Conservation (phyloP, 2,113 vertebrate genomes). For the human (Homo sapiens) region GRCh38 chr1:213405001-213405500, state of each 20-base stretch:
- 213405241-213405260: background rate
- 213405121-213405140: conserved; percentile 47
- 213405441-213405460: conserved; percentile 46
- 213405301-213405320: background rate
- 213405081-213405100: conserved; percentile 37
- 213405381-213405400: conserved; percentile 43
- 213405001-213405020: conserved; percentile 52
- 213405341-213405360: conserved; percentile 56
- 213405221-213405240: background rate
- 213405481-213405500: background rate
- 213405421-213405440: conserved; percentile 54
- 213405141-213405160: background rate
- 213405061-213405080: background rate
- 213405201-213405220: background rate
- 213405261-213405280: background rate
- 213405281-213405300: background rate
- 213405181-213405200: background rate
- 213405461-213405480: conserved; percentile 62
- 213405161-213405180: rapidly evolving
- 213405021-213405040: conserved; percentile 22
- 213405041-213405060: conserved; percentile 44
- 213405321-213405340: conserved; percentile 68
- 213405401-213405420: conserved; percentile 65
- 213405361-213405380: conserved; percentile 47
- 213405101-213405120: conserved; percentile 43